Base-by-base conservation (phyloP, 1,140 invertebrate species). In the Oreohelix idahoensis region DNA sequence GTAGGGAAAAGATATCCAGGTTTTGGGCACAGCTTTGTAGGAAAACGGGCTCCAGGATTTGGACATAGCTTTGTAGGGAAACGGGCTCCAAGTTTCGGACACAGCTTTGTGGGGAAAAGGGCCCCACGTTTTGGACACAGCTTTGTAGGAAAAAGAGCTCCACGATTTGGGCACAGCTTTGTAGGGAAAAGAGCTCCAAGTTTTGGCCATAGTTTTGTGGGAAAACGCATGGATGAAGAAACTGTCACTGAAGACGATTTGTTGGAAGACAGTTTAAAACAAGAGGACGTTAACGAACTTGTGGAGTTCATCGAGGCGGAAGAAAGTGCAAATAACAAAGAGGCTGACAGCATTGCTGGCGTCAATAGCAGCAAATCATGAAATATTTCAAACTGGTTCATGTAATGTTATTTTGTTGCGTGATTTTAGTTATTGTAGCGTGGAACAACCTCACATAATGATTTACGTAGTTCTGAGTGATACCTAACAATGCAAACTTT, bases 81-180 rank as follows among this genome's bases (percentile, higher is more conserved):
- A 32, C 29, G 1, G 13, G 80, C 51, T n/a, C 77, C 81, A 0
- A 26, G 29, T 11, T 83, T 78, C 29, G 29, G 53, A 0, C 81
- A 85, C 39, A 36, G 79, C 23, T 85, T 85, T 32, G 81, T 85
- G 1, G 84, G 84, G 5, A 85, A 85, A 66, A n/a, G 84, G 36
- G 73, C 36, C 35, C 77, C 77, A 0, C 26, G 53, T 5, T 85
- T 83, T 74, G 36, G 23, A 0, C 81, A 85, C 29, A n/a, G 79
- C 0, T 85, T 85, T 49, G 81, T 85, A 0, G 84, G 84, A 0
- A 78, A 85, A 80, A 58, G 75, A 26, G 53, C 63, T 4, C 32
- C 32, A 8, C 38, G 35, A 0, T 76, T 75, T 36, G 53, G 45
- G 0, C 26, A 79, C 11, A 66, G 63, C n/a, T 51, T 85, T 51